These are phyloP conservation scores for Alfaro cultratus DNA, from an alignment of 2,797 vertebrate species.

Conservation along the genomic window DNA sequence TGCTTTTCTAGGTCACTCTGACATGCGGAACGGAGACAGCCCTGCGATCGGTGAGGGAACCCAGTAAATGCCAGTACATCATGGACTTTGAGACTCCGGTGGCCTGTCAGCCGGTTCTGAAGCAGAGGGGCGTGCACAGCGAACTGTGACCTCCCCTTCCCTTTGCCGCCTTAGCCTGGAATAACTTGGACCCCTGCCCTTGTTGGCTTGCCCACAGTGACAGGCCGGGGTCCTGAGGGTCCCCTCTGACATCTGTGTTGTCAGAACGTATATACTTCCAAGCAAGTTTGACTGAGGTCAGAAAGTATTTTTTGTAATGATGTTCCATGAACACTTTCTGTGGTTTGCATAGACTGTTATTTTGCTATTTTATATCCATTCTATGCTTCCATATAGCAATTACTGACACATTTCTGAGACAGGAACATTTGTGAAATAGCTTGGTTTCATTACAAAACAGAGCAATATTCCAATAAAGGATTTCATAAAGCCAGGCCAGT, in stretches of 20 bases:
- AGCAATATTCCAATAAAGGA: conserved; percentile 13
- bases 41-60: conserved; percentile 80
- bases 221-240: conserved; percentile 65
- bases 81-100: conserved; percentile 72
- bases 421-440: neutral
- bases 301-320: conserved; percentile 26
- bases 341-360: conserved; percentile 38
- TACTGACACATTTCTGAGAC: neutral
- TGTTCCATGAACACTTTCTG: conserved; percentile 33
- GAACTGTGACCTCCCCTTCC: conserved; percentile 62
- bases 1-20: conserved; percentile 86
- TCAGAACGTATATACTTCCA: conserved; percentile 70
- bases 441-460: neutral
- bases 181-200: conserved; percentile 42
- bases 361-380: conserved; percentile 20
- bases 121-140: conserved; percentile 67
- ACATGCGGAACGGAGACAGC: conserved; percentile 84
- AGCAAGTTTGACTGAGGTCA: conserved; percentile 63
- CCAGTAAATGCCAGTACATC: conserved; percentile 74
- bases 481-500: conserved; percentile 7
- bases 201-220: conserved; percentile 48
- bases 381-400: conserved; percentile 6
- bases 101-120: conserved; percentile 65
- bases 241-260: conserved; percentile 70
- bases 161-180: conserved; percentile 54